Evolutionary conservation across 2,888 invertebrate species (phyloP).

Genomic region (Sinopyrophorus schimmeli): DNA sequence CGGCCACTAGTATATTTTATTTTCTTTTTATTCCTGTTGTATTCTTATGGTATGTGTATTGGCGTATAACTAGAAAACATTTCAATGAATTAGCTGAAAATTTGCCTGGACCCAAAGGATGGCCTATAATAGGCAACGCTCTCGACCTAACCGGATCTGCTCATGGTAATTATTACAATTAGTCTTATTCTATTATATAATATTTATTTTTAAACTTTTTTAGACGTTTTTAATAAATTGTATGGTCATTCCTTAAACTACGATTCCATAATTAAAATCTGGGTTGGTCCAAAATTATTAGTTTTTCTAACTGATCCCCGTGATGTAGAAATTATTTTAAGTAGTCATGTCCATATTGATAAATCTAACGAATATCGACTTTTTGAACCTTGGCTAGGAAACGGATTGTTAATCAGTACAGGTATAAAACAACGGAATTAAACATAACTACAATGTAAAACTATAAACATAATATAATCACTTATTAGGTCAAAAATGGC

Average conservation of each 20-base stretch:
- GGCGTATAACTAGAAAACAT: constrained; percentile 73
- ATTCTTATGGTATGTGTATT: constrained; percentile 73
- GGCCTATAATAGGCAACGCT: constrained; percentile 75
- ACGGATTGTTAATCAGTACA: constrained; percentile 79
- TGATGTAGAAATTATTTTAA: constrained; percentile 76
- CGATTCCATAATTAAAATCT: constrained; percentile 66
- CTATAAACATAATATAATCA: background rate
- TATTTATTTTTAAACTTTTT: constrained; percentile 31
- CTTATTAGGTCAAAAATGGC: constrained; percentile 78
- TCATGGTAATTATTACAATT: constrained; percentile 59
- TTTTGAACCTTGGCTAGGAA: constrained; percentile 83
- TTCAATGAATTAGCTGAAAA: constrained; percentile 72
- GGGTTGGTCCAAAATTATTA: constrained; percentile 76
- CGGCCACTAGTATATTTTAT: constrained; percentile 71
- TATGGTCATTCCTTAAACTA: constrained; percentile 60
- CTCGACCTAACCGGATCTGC: constrained; percentile 73
- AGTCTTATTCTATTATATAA: background rate
- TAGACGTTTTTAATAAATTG: constrained; percentile 72
- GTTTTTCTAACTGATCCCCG: constrained; percentile 78
- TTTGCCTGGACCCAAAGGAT: constrained; percentile 72
- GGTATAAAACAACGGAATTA: constrained; percentile 56
- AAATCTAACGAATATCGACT: constrained; percentile 78
- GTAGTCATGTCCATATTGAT: constrained; percentile 80
- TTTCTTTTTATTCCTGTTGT: constrained; percentile 70
- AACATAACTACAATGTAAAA: background rate